Conservation (phyloP, 1,140 invertebrate species). For the Parasteatoda tepidariorum region DNA sequence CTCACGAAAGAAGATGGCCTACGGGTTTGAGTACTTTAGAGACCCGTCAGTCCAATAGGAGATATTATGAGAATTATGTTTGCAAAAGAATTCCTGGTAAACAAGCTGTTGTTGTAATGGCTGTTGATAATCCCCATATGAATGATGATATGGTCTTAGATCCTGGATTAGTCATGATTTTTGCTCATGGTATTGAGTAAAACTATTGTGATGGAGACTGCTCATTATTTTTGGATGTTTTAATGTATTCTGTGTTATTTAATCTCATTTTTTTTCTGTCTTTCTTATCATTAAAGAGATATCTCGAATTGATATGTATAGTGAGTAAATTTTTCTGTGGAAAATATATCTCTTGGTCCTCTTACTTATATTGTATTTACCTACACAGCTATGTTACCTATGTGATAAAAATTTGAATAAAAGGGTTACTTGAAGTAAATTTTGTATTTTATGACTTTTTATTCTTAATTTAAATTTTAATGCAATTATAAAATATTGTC, state of each 20-base stretch:
- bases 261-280: too few relatives aligned
- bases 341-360: neutral
- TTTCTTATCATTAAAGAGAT: neutral
- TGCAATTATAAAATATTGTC: too few relatives aligned
- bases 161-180: slow-evolving; percentile 98
- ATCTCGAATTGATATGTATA: neutral
- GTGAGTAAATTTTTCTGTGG: neutral
- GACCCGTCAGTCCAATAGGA: slow-evolving; percentile 87
- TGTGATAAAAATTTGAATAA: neutral
- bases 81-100: slow-evolving; percentile 87
- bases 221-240: neutral
- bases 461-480: too few relatives aligned
- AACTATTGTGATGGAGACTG: neutral
- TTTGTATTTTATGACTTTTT: too few relatives aligned
- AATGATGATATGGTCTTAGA: slow-evolving; percentile 95
- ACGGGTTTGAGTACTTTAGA: slow-evolving; percentile 91
- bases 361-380: neutral
- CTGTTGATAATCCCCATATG: slow-evolving; percentile 95
- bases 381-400: neutral
- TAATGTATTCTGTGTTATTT: neutral
- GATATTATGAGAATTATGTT: slow-evolving; percentile 93
- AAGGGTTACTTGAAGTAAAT: too few relatives aligned
- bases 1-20: slow-evolving; percentile 95
- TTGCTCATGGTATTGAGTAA: slow-evolving; percentile 95
- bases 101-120: slow-evolving; percentile 89